Conservation (phyloP, 2,888 invertebrate species). For the Psylliodes chrysocephalus region DNA sequence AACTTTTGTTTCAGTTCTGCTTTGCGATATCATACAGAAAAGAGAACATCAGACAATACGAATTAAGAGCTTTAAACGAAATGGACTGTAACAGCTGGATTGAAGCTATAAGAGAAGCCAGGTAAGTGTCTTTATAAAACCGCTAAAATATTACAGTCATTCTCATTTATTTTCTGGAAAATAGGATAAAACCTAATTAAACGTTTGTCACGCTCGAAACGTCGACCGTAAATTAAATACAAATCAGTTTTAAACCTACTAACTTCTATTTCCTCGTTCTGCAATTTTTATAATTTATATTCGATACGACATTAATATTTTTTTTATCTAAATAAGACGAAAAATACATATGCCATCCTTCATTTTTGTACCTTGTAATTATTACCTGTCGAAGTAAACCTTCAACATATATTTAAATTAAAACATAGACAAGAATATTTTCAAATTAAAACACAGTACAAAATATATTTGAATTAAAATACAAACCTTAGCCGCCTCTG, state of each 20-base stretch:
- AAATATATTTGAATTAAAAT: no score
- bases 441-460: no score
- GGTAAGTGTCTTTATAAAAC: slow-evolving; percentile 68
- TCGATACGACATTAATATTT: no score
- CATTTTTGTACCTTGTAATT: no score
- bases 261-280: background rate
- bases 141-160: background rate
- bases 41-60: slow-evolving; percentile 89
- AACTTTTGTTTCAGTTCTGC: slow-evolving; percentile 75
- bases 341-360: no score
- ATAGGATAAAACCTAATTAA: background rate
- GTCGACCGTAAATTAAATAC: background rate
- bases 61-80: slow-evolving; percentile 84
- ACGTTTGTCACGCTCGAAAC: background rate
- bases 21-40: slow-evolving; percentile 88
- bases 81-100: slow-evolving; percentile 92
- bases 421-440: no score
- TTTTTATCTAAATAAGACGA: no score
- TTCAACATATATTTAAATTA: no score
- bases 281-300: no score
- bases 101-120: slow-evolving; percentile 86
- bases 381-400: no score
- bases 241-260: background rate
- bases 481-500: no score
- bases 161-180: background rate